These are phyloP conservation scores for Drosophila quinaria DNA, from an alignment of 2,888 invertebrate genomes.

Conservation along the genomic window DNA sequence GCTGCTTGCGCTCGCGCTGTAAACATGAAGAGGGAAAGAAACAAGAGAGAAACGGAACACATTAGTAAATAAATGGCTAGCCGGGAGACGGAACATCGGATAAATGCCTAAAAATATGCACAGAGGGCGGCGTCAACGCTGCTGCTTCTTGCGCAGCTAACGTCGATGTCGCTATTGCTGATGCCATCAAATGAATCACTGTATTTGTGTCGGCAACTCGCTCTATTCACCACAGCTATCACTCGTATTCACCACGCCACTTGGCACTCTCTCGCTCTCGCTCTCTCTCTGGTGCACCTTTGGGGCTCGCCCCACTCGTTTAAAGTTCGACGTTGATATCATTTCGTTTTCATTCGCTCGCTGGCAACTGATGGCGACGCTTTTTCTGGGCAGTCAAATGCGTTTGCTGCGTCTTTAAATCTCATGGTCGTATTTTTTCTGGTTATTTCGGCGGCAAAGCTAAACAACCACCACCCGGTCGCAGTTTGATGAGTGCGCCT, in stretches of 20 bases:
- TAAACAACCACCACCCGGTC: slow-evolving; percentile 27
- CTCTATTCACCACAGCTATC: slow-evolving; percentile 43
- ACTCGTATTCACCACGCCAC: slow-evolving; percentile 48
- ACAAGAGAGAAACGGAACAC: slow-evolving; percentile 34
- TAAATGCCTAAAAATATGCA: slow-evolving; percentile 56
- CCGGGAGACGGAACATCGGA: slow-evolving; percentile 38
- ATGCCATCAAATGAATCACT: slow-evolving; percentile 60
- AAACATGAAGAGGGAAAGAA: slow-evolving; percentile 41
- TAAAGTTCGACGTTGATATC: slow-evolving; percentile 46
- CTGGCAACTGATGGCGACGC: slow-evolving; percentile 32
- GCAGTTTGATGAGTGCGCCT: slow-evolving; percentile 30
- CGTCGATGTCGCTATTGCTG: slow-evolving; percentile 35
- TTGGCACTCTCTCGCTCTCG: slow-evolving; percentile 21
- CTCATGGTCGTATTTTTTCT: slow-evolving; percentile 65
- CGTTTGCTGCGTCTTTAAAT: slow-evolving; percentile 3
- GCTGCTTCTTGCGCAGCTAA: slow-evolving; percentile 29
- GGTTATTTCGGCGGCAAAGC: slow-evolving; percentile 64
- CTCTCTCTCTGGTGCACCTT: slow-evolving; percentile 8
- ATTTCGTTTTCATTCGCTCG: slow-evolving; percentile 73
- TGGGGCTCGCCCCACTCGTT: slow-evolving; percentile 36
- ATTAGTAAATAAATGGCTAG: slow-evolving; percentile 44
- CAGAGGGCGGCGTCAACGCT: slow-evolving; percentile 39
- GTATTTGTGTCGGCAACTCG: slow-evolving; percentile 12
- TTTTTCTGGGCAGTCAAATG: background rate
- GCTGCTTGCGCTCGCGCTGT: slow-evolving; percentile 95